A percentile compares a stretch with the other conserved stretches of the same genome.
Evolutionary conservation across 2,888 invertebrate species (phyloP).

Genomic region (Diogma glabrata): DNA sequence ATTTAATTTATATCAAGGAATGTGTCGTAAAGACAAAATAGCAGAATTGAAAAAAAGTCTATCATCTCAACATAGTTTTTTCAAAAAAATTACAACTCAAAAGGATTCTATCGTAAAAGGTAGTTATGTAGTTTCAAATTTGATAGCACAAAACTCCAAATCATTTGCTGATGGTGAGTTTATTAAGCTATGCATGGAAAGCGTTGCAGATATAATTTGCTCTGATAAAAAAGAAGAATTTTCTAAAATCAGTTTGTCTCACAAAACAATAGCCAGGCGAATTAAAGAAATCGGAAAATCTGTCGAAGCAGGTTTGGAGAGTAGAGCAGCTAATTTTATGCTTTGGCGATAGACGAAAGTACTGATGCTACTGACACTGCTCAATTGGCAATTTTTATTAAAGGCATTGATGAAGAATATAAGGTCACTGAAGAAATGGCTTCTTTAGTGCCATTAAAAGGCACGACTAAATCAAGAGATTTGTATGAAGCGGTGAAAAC

Average conservation of each 20-base stretch:
- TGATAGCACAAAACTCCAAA: neutral
- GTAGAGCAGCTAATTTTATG: no score
- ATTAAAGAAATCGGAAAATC: no score
- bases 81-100: neutral
- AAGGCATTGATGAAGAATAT: no score
- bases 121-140: neutral
- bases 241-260: conserved; percentile 1
- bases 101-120: neutral
- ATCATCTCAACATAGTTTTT: conserved; percentile 4
- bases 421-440: no score
- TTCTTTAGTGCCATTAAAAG: no score
- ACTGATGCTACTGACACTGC: no score
- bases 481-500: no score
- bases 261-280: no score
- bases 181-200: neutral
- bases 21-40: conserved; percentile 3
- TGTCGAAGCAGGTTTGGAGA: no score
- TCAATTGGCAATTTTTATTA: no score
- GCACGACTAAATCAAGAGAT: no score
- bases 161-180: neutral
- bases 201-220: neutral
- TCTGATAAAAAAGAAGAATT: neutral
- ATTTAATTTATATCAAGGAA: neutral
- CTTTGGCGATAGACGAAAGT: no score
- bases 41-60: neutral